These are phyloP conservation scores for Leptopilina syphax DNA, from an alignment of 2,888 invertebrate genomes.

Conservation along the genomic window DNA sequence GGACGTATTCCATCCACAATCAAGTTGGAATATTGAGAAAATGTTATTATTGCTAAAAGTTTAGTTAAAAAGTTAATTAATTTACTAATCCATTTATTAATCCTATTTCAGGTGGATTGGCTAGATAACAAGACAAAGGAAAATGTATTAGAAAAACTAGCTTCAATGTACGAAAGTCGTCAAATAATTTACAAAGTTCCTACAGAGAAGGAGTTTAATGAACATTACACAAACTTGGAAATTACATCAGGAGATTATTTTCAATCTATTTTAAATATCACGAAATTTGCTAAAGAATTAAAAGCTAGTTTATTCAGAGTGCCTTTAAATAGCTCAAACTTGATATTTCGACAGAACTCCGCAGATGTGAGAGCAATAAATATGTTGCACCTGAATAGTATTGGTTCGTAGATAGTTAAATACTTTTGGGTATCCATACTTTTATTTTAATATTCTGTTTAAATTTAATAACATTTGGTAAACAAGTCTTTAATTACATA, in stretches of 20 bases:
- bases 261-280: slow-evolving; percentile 77
- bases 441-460: no score
- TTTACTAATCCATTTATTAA: no score
- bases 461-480: not conserved
- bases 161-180: slow-evolving; percentile 93
- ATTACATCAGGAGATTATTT: slow-evolving; percentile 75
- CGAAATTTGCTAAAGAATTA: slow-evolving; percentile 77
- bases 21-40: no score
- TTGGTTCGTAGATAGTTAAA: no score
- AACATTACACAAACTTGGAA: slow-evolving; percentile 82
- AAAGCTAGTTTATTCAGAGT: slow-evolving; percentile 77
- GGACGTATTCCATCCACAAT: no score
- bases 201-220: slow-evolving; percentile 86
- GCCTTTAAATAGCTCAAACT: slow-evolving; percentile 78
- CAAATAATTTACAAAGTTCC: no score
- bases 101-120: slow-evolving; percentile 85
- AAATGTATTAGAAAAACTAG: slow-evolving; percentile 87
- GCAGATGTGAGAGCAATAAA: no score
- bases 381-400: no score
- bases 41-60: no score
- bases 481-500: not conserved
- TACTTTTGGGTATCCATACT: no score
- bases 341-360: slow-evolving; percentile 65
- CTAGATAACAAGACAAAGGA: slow-evolving; percentile 91
- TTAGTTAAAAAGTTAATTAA: no score